Evolutionary conservation across 2,888 invertebrate species (phyloP).

Genomic region (Athetis lepigone): DNA sequence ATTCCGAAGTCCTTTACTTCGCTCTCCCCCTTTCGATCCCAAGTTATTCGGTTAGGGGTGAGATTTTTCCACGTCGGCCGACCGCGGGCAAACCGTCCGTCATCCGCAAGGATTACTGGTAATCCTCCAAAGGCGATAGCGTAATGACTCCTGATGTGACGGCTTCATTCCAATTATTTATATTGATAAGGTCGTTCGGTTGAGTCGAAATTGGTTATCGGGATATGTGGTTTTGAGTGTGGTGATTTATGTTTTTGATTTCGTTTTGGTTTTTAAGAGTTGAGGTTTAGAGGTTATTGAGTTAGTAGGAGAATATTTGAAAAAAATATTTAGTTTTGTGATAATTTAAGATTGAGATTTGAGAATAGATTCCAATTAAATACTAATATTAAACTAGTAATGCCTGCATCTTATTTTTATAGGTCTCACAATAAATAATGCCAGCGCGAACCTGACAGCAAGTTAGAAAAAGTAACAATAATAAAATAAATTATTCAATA

Average conservation of each 20-base stretch:
- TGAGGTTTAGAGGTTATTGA: too few relatives aligned
- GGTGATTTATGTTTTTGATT: background rate
- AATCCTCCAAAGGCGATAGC: constrained; percentile 73
- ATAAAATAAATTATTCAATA: too few relatives aligned
- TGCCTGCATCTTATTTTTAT: too few relatives aligned
- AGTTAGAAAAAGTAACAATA: too few relatives aligned
- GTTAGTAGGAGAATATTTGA: too few relatives aligned
- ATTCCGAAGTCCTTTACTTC: constrained; percentile 28
- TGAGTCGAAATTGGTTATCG: constrained; percentile 45
- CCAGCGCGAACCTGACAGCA: too few relatives aligned
- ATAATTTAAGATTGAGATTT: too few relatives aligned
- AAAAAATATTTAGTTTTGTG: too few relatives aligned
- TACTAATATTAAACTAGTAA: too few relatives aligned
- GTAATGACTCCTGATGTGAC: constrained; percentile 70
- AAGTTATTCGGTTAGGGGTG: constrained; percentile 79
- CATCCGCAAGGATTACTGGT: constrained; percentile 77
- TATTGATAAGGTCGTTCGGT: constrained; percentile 67
- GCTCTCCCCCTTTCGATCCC: constrained; percentile 22
- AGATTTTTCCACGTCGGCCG: constrained; percentile 76
- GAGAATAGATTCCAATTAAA: too few relatives aligned
- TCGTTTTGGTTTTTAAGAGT: background rate
- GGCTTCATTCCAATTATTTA: constrained; percentile 76
- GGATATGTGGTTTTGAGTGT: background rate
- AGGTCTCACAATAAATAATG: too few relatives aligned
- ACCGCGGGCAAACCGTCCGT: constrained; percentile 69